Evolutionary conservation across 2,113 vertebrate genomes (phyloP).

Genomic region (Turdus rufiventris): DNA sequence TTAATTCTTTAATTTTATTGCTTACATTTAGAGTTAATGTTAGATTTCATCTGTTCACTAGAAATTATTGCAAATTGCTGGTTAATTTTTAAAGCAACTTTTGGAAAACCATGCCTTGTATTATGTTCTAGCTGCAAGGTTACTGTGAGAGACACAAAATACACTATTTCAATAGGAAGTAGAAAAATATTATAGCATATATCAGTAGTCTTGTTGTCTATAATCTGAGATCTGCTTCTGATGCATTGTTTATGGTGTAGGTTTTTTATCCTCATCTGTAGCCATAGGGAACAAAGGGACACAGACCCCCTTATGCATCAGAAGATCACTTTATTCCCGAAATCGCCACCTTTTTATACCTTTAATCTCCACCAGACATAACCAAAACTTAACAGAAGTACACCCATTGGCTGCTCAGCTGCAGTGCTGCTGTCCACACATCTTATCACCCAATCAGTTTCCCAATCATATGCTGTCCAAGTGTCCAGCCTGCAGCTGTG

Average conservation of each 20-base stretch:
- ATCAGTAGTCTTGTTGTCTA: background rate
- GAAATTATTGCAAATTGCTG: background rate
- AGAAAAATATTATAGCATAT: background rate
- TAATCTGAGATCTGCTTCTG: background rate
- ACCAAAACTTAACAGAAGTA: no score
- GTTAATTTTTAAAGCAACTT: background rate
- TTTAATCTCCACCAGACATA: no score
- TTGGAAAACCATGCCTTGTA: background rate
- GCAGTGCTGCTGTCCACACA: no score
- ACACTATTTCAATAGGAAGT: background rate
- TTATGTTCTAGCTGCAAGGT: background rate
- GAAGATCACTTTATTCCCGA: no score
- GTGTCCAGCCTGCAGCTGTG: no score
- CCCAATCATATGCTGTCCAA: no score
- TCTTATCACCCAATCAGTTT: no score
- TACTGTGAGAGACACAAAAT: background rate
- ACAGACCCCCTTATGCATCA: no score
- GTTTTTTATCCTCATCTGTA: rapidly evolving
- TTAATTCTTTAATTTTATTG: background rate
- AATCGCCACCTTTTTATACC: no score
- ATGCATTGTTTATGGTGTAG: background rate
- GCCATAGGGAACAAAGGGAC: no score
- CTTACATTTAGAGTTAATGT: background rate
- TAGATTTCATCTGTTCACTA: background rate
- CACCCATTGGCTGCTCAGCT: no score